Conservation (phyloP, 2,888 invertebrate species). For the Lapara coniferarum region DNA sequence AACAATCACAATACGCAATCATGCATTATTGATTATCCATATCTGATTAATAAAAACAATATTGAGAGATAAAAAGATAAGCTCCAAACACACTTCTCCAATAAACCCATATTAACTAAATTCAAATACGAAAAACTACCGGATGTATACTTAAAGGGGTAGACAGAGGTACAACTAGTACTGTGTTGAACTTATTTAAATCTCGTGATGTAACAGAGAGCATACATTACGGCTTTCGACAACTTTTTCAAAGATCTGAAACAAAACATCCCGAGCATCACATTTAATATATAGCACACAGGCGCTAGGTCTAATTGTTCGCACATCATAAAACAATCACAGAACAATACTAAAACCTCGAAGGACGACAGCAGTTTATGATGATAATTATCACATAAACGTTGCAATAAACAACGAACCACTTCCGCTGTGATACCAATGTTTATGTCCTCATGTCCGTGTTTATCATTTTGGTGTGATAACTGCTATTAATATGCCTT, state of each 20-base stretch:
- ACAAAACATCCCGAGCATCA: no score
- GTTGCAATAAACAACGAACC: background rate
- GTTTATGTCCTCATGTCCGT: conserved; percentile 7
- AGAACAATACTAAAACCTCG: background rate
- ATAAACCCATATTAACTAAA: no score
- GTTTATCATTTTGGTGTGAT: background rate
- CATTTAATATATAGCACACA: no score
- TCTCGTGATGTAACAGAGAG: no score
- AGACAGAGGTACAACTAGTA: no score
- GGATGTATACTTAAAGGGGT: no score
- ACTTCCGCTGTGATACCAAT: conserved; percentile 1
- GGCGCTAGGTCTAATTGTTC: background rate
- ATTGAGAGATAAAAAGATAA: background rate
- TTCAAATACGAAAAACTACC: no score
- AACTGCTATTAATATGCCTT: conserved; percentile 4
- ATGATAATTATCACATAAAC: conserved; percentile 6
- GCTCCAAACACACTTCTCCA: no score
- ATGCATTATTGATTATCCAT: background rate
- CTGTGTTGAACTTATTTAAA: no score
- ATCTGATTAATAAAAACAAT: background rate
- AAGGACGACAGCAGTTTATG: background rate
- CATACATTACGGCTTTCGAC: no score
- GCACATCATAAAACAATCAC: background rate
- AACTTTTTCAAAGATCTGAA: no score
- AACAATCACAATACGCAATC: no score